phyloP scores from a whole-genome alignment of 2,113 vertebrate species.

The Gadus macrocephalus region DNA sequence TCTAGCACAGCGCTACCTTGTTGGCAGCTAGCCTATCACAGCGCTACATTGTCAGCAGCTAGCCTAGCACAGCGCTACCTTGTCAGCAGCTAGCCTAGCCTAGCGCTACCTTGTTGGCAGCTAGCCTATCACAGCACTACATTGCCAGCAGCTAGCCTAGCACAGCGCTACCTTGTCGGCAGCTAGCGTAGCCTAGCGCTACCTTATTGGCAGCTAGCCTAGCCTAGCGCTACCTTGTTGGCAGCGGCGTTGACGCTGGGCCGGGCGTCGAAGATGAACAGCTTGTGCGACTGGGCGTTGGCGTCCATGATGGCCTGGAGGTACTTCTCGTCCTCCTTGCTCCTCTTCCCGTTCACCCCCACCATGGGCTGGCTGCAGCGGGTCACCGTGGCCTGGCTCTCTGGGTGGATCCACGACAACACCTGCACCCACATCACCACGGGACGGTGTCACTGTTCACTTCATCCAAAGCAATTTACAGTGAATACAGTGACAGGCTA shows the following conservation, averaged over 20 bases:
- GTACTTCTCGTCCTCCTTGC: constrained; percentile 95
- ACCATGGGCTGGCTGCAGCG: constrained; percentile 96
- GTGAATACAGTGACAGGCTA: no score
- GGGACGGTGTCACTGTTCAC: background rate
- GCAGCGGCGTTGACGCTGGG: constrained; percentile 93
- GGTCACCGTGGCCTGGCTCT: constrained; percentile 92
- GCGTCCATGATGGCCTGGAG: constrained; percentile 97
- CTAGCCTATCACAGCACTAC: no score
- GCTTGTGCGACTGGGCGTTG: constrained; percentile 96
- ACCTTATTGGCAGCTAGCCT: background rate
- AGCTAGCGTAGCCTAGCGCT: no score
- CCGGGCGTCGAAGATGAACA: constrained; percentile 96
- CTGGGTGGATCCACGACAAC: constrained; percentile 96
- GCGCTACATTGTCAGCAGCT: no score
- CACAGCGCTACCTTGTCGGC: no score
- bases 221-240: constrained; percentile 78
- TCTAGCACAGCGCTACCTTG: no score
- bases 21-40: no score
- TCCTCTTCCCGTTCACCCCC: constrained; percentile 88
- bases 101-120: no score
- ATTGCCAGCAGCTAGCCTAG: no score
- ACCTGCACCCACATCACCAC: constrained; percentile 71
- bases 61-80: no score
- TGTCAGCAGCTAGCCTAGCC: no score
- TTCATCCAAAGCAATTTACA: no score